Percentiles rank a stretch among this genome's conserved stretches.
phyloP scores from a whole-genome alignment of 2,797 vertebrate genomes.

The Menidia menidia region DNA sequence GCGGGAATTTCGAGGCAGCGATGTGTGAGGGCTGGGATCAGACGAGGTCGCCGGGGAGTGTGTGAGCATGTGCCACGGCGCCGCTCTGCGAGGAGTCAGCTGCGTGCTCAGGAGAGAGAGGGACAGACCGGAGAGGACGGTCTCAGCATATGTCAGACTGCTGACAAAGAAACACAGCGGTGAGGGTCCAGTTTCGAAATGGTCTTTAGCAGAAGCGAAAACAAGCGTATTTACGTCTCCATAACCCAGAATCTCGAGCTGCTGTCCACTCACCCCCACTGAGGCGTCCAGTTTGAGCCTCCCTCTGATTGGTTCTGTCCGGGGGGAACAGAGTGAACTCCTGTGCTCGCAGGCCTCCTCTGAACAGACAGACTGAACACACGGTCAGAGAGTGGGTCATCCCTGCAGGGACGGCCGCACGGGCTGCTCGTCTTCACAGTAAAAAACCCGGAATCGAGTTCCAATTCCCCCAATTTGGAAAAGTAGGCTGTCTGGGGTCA shows the following conservation, averaged over 20 bases:
- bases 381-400: slow-evolving; percentile 59
- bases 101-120: slow-evolving; percentile 24
- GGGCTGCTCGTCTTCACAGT: slow-evolving; percentile 11
- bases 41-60: slow-evolving; percentile 60
- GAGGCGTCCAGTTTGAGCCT: slow-evolving; percentile 47
- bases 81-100: slow-evolving; percentile 30
- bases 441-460: slow-evolving; percentile 18
- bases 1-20: slow-evolving; percentile 55
- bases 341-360: slow-evolving; percentile 32
- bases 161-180: slow-evolving; percentile 1
- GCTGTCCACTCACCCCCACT: slow-evolving; percentile 23
- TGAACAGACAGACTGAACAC: slow-evolving; percentile 43
- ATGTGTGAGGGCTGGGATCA: slow-evolving; percentile 65
- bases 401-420: slow-evolving; percentile 44
- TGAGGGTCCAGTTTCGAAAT: slow-evolving; percentile 6
- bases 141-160: slow-evolving; percentile 24
- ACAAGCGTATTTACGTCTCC: slow-evolving; percentile 57
- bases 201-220: slow-evolving; percentile 35
- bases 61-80: slow-evolving; percentile 20
- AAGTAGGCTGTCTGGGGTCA: slow-evolving; percentile 38
- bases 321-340: slow-evolving; percentile 49
- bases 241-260: slow-evolving; percentile 40
- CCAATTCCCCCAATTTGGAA: background rate
- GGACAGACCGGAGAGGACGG: slow-evolving; percentile 5
- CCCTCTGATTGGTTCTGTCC: slow-evolving; percentile 41